phyloP scores from a whole-genome alignment of 35 echinoderm and acorn worm genomes.

The Anneissia japonica region DNA sequence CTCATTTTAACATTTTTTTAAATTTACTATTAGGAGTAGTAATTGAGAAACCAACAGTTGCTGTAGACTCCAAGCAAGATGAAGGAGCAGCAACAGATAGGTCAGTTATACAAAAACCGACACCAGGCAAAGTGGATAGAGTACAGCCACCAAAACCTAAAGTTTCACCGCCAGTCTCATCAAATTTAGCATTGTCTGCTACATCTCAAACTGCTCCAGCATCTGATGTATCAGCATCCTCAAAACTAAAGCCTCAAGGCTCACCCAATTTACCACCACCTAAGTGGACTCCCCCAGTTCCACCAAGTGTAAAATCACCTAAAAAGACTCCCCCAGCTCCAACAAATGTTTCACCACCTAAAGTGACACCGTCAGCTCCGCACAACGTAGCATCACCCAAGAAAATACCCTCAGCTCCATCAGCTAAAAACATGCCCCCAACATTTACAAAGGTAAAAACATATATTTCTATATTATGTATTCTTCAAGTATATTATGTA shows the following conservation, averaged over 20 bases:
- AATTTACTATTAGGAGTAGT: not conserved
- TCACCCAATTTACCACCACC: too few species aligned
- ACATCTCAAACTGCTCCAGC: not conserved
- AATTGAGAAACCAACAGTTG: not conserved
- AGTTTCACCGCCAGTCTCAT: not conserved
- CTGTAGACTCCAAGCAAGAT: not conserved
- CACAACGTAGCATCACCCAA: slow-evolving; percentile 10
- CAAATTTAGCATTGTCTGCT: not conserved
- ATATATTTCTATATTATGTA: too few species aligned
- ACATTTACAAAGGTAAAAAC: too few species aligned
- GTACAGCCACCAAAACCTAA: not conserved
- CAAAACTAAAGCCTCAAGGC: not conserved
- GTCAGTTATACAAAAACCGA: not conserved
- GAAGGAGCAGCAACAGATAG: not conserved
- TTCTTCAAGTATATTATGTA: too few species aligned
- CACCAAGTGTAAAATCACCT: not conserved
- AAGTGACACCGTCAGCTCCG: slow-evolving; percentile 38
- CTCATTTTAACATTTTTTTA: not conserved
- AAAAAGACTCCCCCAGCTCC: not conserved
- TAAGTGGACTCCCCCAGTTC: not conserved
- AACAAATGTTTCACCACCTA: not conserved
- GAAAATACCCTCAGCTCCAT: not conserved
- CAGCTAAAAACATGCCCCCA: too few species aligned
- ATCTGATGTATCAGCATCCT: not conserved
- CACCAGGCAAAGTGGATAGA: not conserved